Evolutionary conservation across 2,113 vertebrate genomes (phyloP).

Genomic region (Mustelus asterias): DNA sequence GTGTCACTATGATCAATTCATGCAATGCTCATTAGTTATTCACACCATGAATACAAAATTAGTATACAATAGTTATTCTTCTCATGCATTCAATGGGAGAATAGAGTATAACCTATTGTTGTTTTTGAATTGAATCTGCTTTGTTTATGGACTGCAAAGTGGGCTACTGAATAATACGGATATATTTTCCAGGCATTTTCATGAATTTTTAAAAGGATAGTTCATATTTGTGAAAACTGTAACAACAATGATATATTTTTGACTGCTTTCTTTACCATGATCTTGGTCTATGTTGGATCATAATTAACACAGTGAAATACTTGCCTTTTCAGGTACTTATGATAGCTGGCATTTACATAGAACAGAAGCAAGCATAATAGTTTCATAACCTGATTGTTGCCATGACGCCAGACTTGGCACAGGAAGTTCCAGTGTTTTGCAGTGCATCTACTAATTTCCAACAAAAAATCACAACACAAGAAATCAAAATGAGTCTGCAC

Average conservation of each 20-base stretch:
- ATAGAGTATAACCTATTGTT: not conserved
- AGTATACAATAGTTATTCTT: not conserved
- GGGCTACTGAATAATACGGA: not conserved
- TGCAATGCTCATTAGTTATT: not conserved
- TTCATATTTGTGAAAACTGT: not conserved
- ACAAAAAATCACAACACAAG: not conserved
- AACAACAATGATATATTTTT: not conserved
- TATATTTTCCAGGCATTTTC: constrained; percentile 17
- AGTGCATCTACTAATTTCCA: not conserved
- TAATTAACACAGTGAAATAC: not conserved
- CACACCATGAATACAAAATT: not conserved
- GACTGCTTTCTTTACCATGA: not conserved
- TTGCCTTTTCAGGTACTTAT: not conserved
- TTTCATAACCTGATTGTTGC: constrained; percentile 24
- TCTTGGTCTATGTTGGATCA: not conserved
- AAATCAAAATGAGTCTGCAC: not conserved
- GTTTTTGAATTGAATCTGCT: not conserved
- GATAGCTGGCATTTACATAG: not conserved
- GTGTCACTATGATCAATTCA: not conserved
- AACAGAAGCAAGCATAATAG: constrained; percentile 4
- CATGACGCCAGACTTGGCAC: not conserved
- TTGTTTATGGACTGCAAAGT: not conserved
- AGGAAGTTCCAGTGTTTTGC: not conserved
- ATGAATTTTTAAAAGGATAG: not conserved
- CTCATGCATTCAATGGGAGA: not conserved